Percentiles rank a stretch among this genome's conserved stretches.
phyloP scores from a whole-genome alignment of 2,888 invertebrate species.

The Philopedon plagiatum region DNA sequence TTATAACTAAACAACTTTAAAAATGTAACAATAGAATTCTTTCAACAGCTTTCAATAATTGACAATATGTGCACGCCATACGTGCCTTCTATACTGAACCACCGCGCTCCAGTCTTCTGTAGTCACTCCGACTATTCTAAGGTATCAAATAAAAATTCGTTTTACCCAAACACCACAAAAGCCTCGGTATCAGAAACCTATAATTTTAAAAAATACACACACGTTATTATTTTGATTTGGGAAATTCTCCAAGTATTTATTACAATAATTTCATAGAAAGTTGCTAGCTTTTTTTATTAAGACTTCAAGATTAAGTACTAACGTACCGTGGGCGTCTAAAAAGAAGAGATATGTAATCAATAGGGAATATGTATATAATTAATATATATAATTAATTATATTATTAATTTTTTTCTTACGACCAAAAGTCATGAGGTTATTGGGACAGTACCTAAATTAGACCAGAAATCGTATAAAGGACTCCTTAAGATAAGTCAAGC shows the following conservation, averaged over 20 bases:
- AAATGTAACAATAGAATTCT: conserved; percentile 24
- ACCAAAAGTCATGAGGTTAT: too few relatives aligned
- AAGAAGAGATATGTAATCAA: too few relatives aligned
- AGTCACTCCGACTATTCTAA: conserved; percentile 19
- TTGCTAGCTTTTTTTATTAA: too few relatives aligned
- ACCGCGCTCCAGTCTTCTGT: conserved; percentile 5
- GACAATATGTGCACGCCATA: conserved; percentile 27
- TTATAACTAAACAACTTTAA: background rate
- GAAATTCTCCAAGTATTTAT: conserved; percentile 13
- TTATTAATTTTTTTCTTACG: too few relatives aligned
- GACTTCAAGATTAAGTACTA: too few relatives aligned
- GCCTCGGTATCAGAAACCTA: conserved; percentile 25
- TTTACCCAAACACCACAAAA: conserved; percentile 44
- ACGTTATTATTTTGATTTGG: conserved; percentile 39
- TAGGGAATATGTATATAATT: too few relatives aligned
- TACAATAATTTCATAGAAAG: background rate
- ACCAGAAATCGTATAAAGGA: too few relatives aligned
- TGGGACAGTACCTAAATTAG: too few relatives aligned
- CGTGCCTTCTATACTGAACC: background rate
- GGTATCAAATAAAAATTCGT: conserved; percentile 41
- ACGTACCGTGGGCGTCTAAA: too few relatives aligned
- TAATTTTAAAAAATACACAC: conserved; percentile 46
- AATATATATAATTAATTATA: too few relatives aligned
- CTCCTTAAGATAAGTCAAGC: too few relatives aligned
- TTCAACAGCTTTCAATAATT: conserved; percentile 37